A percentile compares a stretch with the other conserved stretches of the same genome.
Evolutionary conservation across 2,888 invertebrate genomes (phyloP).

Genomic region (Branchellion lobata): DNA sequence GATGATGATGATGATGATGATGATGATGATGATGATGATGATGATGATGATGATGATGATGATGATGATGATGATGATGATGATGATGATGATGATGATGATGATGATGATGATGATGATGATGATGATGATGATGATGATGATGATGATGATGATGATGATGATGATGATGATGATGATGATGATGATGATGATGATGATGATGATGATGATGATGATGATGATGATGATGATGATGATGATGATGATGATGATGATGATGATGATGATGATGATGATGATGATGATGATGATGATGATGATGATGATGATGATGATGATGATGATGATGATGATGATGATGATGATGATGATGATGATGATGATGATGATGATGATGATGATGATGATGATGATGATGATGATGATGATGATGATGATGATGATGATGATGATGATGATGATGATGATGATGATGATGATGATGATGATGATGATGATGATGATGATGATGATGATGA

Average conservation of each 20-base stretch:
- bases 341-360: slow-evolving; percentile 15
- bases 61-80: slow-evolving; percentile 32
- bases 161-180: slow-evolving; percentile 13
- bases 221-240: background rate
- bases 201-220: background rate
- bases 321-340: background rate
- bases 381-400: slow-evolving; percentile 1
- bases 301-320: background rate
- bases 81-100: slow-evolving; percentile 33
- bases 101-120: slow-evolving; percentile 20
- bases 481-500: slow-evolving; percentile 36
- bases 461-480: slow-evolving; percentile 31
- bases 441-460: slow-evolving; percentile 33
- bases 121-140: slow-evolving; percentile 21
- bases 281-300: slow-evolving; percentile 3
- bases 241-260: slow-evolving; percentile 19
- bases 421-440: slow-evolving; percentile 28
- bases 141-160: slow-evolving; percentile 3
- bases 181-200: slow-evolving; percentile 8
- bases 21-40: slow-evolving; percentile 29
- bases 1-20: slow-evolving; percentile 11
- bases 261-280: slow-evolving; percentile 15
- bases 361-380: slow-evolving; percentile 5
- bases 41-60: slow-evolving; percentile 35
- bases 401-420: slow-evolving; percentile 4